phyloP scores from a whole-genome alignment of 1,140 invertebrate genomes.

The Dendrolimus kikuchii region DNA sequence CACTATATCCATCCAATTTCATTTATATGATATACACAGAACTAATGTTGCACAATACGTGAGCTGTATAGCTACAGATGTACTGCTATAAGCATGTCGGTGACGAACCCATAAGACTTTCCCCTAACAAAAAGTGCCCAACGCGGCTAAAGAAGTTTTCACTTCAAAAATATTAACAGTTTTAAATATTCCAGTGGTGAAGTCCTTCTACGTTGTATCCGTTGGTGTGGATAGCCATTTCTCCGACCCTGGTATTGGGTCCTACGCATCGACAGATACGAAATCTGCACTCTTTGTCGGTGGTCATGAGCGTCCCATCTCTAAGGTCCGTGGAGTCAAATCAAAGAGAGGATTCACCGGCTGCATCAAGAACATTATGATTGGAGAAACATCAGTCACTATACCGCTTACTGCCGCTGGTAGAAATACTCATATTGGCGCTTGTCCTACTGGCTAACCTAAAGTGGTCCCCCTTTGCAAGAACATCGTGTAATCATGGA shows the following conservation, averaged over 20 bases:
- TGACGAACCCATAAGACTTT: no score
- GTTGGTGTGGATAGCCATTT: conserved; percentile 85
- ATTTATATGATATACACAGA: no score
- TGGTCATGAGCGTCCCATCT: conserved; percentile 77
- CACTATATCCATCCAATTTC: no score
- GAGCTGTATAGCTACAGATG: no score
- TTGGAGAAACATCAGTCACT: conserved; percentile 74
- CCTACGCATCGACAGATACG: conserved; percentile 81
- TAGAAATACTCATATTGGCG: conserved; percentile 79
- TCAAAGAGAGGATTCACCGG: conserved; percentile 84
- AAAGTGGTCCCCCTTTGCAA: background rate
- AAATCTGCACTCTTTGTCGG: conserved; percentile 91
- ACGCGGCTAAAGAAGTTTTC: no score
- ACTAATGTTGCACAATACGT: no score
- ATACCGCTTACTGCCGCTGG: conserved; percentile 75
- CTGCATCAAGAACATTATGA: conserved; percentile 83
- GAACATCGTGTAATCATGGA: background rate
- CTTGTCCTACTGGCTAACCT: conserved; percentile 80
- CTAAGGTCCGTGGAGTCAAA: conserved; percentile 69
- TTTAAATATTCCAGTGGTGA: conserved; percentile 77
- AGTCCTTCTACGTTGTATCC: conserved; percentile 87
- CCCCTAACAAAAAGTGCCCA: no score
- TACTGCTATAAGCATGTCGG: no score
- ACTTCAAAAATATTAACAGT: background rate
- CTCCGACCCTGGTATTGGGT: conserved; percentile 78